Evolutionary conservation across 2,888 invertebrate genomes (phyloP), one percentile per base, ranked within the genome.

Genomic region (Protonemura montana): DNA sequence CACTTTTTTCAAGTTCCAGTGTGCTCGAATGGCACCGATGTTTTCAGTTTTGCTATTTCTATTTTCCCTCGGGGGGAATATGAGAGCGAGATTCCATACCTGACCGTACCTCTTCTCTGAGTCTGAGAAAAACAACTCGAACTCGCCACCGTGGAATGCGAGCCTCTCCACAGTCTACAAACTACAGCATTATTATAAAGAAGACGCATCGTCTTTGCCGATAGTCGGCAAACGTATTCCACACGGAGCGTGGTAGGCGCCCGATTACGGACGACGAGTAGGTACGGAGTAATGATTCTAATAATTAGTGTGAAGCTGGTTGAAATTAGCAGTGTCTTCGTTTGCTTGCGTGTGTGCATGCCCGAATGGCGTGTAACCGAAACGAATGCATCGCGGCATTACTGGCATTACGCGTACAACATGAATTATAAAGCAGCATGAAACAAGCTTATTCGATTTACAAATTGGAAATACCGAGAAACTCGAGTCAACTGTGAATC

Each of bases 31-130:
- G 21, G 13, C 59, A 21, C 16, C 59, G 13, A 59, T 59, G 59
- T 59, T 59, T 59, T 59, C 59, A 13, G 59, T 59, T 59, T 59
- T 59, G 59, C 59, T 59, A 59, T 59, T 59, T 59, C 59, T 59
- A 59, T 3, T 59, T 21, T 59, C 59, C 59, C 59, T 59, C 59
- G 59, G 59, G 59, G 35, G 59, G 59, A 59, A 59, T 59, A 10
- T 10, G 21, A 59, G 59, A 59, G 59, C 59, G 59, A 59, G 59
- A 59, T 59, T 59, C 59, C 59, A 59, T 59, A 59, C 59, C 59
- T 59, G 59, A 59, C 59, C 59, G 59, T 59, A 59, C 59, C 59
- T 59, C 59, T 59, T 59, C 59, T 59, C 16, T 3, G 59, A 59
- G 59, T 59, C 59, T 59, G 59, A 59, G 59, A 59, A 59, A 59